Base-by-base conservation (phyloP, 1,140 invertebrate genomes). In the Sipha flava region DNA sequence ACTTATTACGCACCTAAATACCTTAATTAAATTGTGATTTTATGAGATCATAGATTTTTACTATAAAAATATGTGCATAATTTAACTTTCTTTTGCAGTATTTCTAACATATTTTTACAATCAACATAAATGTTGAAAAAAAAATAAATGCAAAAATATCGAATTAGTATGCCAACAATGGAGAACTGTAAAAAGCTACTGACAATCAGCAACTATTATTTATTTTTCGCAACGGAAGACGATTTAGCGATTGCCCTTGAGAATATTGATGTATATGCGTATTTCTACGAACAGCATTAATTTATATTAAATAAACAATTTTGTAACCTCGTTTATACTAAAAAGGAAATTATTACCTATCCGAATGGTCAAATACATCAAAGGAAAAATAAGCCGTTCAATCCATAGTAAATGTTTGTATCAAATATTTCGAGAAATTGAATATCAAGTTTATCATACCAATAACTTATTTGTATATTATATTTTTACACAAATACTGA, bases 311-410 rank as follows among this genome's bases (percentile, higher is more conserved):
- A 66, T 2, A 23, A 70, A 70, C 43, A 70, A 70, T 70, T 70
- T 47, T 47, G 66, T 70, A 70, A 70, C 66, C 66, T 70, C 66
- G 66, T 70, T 70, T 45, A 3, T 70, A 47, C 66, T 70, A 29
- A 70, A 70, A 70, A 70, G 66, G 66, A 70, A 47, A 70, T 47
- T 70, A 70, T 14, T 6, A n/a, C n/a, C 37, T 37, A 34, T 23
- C 9, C 31, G 21, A 21, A 4, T 23, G 34, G 18, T 23, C 23
- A 37, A 66, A 66, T 66, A 45, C 66, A 29, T 68, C 66, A 68
- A 68, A 40, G 40, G 45, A 43, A 68, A 64, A 37, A 64, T 64
- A 1, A 34, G 59, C 10, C 2, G 16, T 9, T 14, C n/a, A 37
- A 64, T 64, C n/a, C 31, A 1, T 64, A 64, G n/a, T 64, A 37